Conservation (phyloP, 2,113 vertebrate genomes). For the Chrysemys picta region DNA sequence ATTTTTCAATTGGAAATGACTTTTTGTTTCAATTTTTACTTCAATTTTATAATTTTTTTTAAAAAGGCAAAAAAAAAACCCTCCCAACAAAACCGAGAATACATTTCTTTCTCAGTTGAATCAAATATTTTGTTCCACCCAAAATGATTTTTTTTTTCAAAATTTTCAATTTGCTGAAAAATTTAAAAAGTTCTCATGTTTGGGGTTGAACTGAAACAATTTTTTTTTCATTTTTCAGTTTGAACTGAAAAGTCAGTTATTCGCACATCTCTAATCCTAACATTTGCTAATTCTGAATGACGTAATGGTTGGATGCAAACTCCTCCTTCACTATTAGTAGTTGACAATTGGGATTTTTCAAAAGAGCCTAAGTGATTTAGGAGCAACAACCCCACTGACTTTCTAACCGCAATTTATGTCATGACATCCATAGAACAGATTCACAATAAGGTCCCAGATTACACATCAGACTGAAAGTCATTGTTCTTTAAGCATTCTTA, state of each 20-base stretch:
- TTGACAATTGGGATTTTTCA: neutral
- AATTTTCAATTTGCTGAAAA: neutral
- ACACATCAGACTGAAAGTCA: fast-evolving
- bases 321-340: neutral
- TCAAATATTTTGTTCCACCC: neutral
- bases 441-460: neutral
- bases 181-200: neutral
- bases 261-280: neutral
- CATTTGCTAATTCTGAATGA: slow-evolving; percentile 19
- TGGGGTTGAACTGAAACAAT: neutral
- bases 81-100: neutral
- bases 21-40: neutral
- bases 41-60: neutral
- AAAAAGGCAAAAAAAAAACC: neutral
- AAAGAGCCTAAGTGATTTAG: fast-evolving
- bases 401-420: neutral
- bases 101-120: neutral
- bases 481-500: neutral
- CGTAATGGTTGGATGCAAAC: neutral
- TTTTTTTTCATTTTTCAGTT: neutral
- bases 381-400: neutral
- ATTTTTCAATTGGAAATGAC: neutral
- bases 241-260: neutral
- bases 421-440: neutral
- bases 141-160: neutral